Evolutionary conservation across 1,140 invertebrate species (phyloP).

Genomic region (Galendromus occidentalis): DNA sequence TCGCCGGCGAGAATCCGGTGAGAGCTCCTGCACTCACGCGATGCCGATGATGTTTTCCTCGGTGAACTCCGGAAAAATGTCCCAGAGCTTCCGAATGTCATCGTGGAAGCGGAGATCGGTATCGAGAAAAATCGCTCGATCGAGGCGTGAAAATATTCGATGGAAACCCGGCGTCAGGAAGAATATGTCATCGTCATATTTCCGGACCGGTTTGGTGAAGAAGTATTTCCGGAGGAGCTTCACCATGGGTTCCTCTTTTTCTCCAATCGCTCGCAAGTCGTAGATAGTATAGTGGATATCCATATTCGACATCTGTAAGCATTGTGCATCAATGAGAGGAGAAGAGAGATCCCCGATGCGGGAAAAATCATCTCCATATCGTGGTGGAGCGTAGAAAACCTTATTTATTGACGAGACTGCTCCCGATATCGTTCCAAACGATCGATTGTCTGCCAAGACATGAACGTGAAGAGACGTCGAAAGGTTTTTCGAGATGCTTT

Average conservation of each 20-base stretch:
- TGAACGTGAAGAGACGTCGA: no score
- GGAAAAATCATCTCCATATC: no score
- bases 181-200: conserved; percentile 60
- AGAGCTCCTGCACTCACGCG: conserved; percentile 24
- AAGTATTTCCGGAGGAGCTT: conserved; percentile 48
- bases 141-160: conserved; percentile 37
- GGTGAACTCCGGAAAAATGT: conserved; percentile 43
- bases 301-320: no score
- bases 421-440: no score
- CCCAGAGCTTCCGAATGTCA: conserved; percentile 43
- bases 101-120: conserved; percentile 51
- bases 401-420: no score
- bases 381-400: no score
- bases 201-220: conserved; percentile 49
- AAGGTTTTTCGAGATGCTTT: no score
- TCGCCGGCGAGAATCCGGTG: neutral
- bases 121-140: conserved; percentile 48
- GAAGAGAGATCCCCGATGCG: no score
- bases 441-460: no score
- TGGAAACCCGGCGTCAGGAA: conserved; percentile 55
- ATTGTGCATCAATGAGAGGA: no score
- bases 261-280: conserved; percentile 39
- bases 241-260: conserved; percentile 41
- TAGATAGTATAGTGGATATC: conserved; percentile 24
- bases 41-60: conserved; percentile 44